phyloP scores from a whole-genome alignment of 2,888 invertebrate species.

The Trichopoda pennipes region DNA sequence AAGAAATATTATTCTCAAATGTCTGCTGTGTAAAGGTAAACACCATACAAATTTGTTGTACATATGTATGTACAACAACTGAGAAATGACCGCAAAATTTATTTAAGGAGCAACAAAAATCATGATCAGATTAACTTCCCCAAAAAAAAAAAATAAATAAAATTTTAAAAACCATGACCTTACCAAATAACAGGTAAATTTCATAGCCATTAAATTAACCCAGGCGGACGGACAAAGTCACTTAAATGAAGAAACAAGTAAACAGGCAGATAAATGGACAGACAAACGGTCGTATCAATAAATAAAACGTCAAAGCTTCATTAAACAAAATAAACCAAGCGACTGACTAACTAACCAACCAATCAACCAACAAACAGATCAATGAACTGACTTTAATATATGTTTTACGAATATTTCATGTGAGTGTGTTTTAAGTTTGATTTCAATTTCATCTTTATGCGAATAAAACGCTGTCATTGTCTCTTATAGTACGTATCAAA shows the following conservation, averaged over 20 bases:
- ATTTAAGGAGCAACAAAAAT: slow-evolving; percentile 19
- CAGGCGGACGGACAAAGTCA: slow-evolving; percentile 27
- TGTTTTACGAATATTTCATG: slow-evolving; percentile 37
- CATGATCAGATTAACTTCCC: slow-evolving; percentile 24
- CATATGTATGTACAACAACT: slow-evolving; percentile 2
- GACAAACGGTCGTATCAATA: slow-evolving; percentile 12
- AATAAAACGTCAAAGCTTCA: slow-evolving; percentile 56
- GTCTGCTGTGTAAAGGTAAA: neutral
- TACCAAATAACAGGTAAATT: slow-evolving; percentile 66
- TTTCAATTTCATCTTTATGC: slow-evolving; percentile 17
- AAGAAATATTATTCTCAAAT: slow-evolving; percentile 25
- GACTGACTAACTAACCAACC: neutral
- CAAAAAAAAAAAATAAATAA: slow-evolving; percentile 22
- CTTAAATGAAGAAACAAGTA: slow-evolving; percentile 33
- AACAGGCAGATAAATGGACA: neutral
- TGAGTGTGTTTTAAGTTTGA: slow-evolving; percentile 25
- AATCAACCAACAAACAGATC: slow-evolving; percentile 39
- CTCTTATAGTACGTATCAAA: slow-evolving; percentile 24
- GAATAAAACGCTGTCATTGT: slow-evolving; percentile 7
- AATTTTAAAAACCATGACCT: slow-evolving; percentile 64
- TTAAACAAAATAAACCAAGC: slow-evolving; percentile 40
- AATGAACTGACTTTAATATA: slow-evolving; percentile 57
- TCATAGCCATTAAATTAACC: slow-evolving; percentile 53
- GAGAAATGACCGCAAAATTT: slow-evolving; percentile 36
- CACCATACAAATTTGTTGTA: slow-evolving; percentile 17